Evolutionary conservation across 2,888 invertebrate genomes (phyloP), one percentile per base, ranked within the genome.

Genomic region (Dimorphilus gyrociliatus): DNA sequence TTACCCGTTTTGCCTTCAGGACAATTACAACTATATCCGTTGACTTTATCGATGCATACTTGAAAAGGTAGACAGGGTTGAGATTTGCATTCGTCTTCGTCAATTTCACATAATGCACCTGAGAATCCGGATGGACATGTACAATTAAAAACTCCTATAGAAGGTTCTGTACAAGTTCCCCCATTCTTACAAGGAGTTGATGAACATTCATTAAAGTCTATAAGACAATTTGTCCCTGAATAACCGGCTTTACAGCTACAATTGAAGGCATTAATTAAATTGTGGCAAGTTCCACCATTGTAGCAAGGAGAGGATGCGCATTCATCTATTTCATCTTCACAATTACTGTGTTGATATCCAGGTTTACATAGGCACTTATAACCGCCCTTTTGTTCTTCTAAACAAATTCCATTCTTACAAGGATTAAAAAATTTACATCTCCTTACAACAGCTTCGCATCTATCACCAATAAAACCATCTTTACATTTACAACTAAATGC

Each of bases 241-340:
- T 14, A 24, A 5, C 24, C 29, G 4, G n/a, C 17, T 6, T n/a
- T 7, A 30, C 48, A 50, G 27, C 46, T 36, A 37, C 48, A 50
- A 10, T 32, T 33, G 14, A 24, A n/a, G n/a, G 19, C 30, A 15
- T 35, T 66, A 16, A 55, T 42, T 35, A 50, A 47, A 27, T 47
- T 41, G 13, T 25, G 27, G 64, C 86, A 86, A 34, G 74, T 72
- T 44, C 82, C 85, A 19, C 79, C 80, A 65, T 84, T 86, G 47
- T 85, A 85, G 53, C 88, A 88, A 0, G 84, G 84, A 60, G 85
- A 84, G 1, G 81, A 81, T 30, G 78, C 76, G 56, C 88, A 88
- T 55, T 86, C 85, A 60, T 88, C 84, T 29, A 86, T 80, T 48
- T 86, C 78, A 2, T 73, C 69, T 51, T 86, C 82, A 55, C 88